These are phyloP conservation scores for Pteruthius melanotis DNA, from an alignment of 2,113 vertebrate genomes.

Conservation along the genomic window DNA sequence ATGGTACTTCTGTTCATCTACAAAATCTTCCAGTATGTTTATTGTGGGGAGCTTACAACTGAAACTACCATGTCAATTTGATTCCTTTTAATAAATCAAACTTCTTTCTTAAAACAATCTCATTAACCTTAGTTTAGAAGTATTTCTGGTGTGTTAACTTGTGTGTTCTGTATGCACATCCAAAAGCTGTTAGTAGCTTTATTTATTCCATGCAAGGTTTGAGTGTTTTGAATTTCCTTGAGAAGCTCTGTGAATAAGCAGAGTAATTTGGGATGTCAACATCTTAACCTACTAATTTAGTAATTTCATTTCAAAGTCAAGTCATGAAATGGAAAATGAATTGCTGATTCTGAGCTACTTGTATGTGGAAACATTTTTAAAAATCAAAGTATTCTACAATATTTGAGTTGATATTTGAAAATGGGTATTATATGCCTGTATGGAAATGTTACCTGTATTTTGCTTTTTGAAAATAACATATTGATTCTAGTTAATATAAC, in stretches of 20 bases:
- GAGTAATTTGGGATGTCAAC: not conserved
- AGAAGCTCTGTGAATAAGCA: not conserved
- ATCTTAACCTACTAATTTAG: not conserved
- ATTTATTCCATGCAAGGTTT: not conserved
- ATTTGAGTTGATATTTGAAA: not conserved
- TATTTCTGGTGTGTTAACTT: not conserved
- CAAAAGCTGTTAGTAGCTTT: not conserved
- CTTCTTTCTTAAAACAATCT: not conserved
- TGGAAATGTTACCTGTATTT: not conserved
- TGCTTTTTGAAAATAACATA: not conserved
- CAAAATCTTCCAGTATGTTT: not conserved
- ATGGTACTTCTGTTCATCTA: not conserved
- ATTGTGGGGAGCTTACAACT: not conserved
- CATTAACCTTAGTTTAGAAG: not conserved
- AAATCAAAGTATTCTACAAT: not conserved
- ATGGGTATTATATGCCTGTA: not conserved
- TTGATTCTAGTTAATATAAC: not conserved
- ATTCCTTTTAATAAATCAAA: not conserved
- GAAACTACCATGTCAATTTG: not conserved
- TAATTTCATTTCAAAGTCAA: not conserved
- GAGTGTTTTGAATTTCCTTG: not conserved
- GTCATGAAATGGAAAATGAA: not conserved
- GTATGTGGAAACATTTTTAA: not conserved
- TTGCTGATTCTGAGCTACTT: not conserved
- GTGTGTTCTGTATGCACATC: not conserved